Evolutionary conservation across 2,888 invertebrate genomes (phyloP).

Genomic region (Rhaphigaster nebulosa): DNA sequence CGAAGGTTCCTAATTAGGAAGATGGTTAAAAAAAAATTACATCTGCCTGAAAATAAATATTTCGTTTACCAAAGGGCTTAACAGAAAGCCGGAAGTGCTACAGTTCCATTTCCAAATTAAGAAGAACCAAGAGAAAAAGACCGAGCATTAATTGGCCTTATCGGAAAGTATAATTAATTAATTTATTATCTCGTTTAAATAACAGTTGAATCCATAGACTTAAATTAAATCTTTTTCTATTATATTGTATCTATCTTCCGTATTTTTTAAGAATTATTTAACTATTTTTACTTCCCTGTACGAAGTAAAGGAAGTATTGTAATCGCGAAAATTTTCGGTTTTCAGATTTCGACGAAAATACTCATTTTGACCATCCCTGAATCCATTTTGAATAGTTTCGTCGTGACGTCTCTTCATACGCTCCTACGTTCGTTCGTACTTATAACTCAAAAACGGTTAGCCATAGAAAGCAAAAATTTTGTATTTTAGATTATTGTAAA

Average conservation of each 20-base stretch:
- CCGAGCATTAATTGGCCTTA: constrained; percentile 6
- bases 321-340: too few relatives aligned
- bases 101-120: not conserved
- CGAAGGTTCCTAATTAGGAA: not conserved
- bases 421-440: too few relatives aligned
- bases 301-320: too few relatives aligned
- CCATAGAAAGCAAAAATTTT: too few relatives aligned
- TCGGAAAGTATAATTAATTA: constrained; percentile 7
- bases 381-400: too few relatives aligned
- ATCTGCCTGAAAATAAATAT: constrained; percentile 10
- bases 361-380: too few relatives aligned
- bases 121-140: not conserved
- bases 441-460: too few relatives aligned
- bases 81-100: not conserved
- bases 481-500: too few relatives aligned
- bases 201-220: not conserved
- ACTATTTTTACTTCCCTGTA: too few relatives aligned
- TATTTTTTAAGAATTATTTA: too few relatives aligned
- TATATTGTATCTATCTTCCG: not conserved
- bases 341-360: too few relatives aligned
- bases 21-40: not conserved
- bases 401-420: too few relatives aligned
- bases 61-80: constrained; percentile 3
- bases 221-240: not conserved
- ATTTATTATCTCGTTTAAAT: not conserved